Evolutionary conservation across 2,888 invertebrate genomes (phyloP).

Genomic region (Meiosimyza decipiens): DNA sequence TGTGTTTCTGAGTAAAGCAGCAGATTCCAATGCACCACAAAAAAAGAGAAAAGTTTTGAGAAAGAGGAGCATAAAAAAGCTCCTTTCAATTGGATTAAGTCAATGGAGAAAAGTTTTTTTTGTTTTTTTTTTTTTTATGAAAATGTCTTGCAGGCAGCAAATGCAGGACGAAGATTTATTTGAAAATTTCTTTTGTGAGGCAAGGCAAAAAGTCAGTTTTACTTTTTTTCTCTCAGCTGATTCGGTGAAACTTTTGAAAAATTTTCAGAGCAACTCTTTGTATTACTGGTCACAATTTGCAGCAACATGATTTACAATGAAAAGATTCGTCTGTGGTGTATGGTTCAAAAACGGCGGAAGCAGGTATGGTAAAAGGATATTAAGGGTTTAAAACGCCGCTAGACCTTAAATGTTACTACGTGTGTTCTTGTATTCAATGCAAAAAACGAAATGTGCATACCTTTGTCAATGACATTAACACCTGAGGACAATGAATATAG

Average conservation of each 20-base stretch:
- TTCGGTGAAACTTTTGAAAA: background rate
- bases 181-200: conserved; percentile 36
- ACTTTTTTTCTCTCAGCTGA: background rate
- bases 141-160: conserved; percentile 17
- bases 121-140: background rate
- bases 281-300: background rate
- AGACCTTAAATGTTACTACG: no score
- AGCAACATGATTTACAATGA: conserved; percentile 9
- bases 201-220: conserved; percentile 18
- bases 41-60: background rate
- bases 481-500: no score
- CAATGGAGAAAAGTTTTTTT: conserved; percentile 8
- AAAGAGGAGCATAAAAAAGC: background rate
- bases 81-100: conserved; percentile 14
- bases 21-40: background rate
- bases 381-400: no score
- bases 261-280: background rate
- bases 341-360: background rate
- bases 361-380: no score
- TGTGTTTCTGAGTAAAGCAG: background rate
- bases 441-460: no score
- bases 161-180: conserved; percentile 51
- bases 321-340: background rate
- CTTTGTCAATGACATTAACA: no score
- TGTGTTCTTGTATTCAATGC: no score